Evolutionary conservation across 2,888 invertebrate genomes (phyloP).

Genomic region (Zhengitettix transpicula): DNA sequence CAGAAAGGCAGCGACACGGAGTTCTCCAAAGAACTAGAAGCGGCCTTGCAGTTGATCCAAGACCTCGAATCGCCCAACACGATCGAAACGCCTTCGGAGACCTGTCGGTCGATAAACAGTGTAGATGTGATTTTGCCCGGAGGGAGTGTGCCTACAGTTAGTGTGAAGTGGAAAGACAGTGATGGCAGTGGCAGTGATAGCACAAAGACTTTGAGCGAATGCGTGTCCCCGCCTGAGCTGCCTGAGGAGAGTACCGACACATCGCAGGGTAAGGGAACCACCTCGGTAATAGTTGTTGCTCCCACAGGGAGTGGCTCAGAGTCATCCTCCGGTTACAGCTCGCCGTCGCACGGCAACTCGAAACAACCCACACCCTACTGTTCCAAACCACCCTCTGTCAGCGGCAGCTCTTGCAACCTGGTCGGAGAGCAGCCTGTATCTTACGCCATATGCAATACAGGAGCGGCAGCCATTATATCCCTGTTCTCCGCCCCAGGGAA

Average conservation of each 20-base stretch:
- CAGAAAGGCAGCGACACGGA: slow-evolving; percentile 28
- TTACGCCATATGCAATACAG: slow-evolving; percentile 28
- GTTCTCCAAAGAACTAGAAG: slow-evolving; percentile 31
- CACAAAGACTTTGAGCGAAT: slow-evolving; percentile 29
- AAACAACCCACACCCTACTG: slow-evolving; percentile 11
- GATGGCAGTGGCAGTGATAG: slow-evolving; percentile 16
- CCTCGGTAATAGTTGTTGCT: slow-evolving; percentile 21
- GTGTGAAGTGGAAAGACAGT: slow-evolving; percentile 21
- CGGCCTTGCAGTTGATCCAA: slow-evolving; percentile 31
- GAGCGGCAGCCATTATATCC: slow-evolving; percentile 28
- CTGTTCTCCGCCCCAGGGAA: slow-evolving; percentile 19
- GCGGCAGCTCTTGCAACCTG: slow-evolving; percentile 23
- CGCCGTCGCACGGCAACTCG: slow-evolving; percentile 22
- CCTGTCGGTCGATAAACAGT: slow-evolving; percentile 18
- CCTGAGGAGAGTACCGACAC: slow-evolving; percentile 17
- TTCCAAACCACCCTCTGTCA: slow-evolving; percentile 17
- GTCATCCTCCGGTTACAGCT: slow-evolving; percentile 33
- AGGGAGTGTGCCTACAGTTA: slow-evolving; percentile 14
- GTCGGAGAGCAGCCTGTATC: slow-evolving; percentile 18
- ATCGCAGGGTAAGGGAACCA: slow-evolving; percentile 14
- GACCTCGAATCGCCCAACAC: slow-evolving; percentile 33
- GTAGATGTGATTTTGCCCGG: slow-evolving; percentile 8
- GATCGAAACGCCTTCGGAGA: slow-evolving; percentile 28
- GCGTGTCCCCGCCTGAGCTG: slow-evolving; percentile 21
- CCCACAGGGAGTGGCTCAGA: slow-evolving; percentile 24